Evolutionary conservation across 2,888 invertebrate species (phyloP).

Genomic region (Limulus polyphemus): DNA sequence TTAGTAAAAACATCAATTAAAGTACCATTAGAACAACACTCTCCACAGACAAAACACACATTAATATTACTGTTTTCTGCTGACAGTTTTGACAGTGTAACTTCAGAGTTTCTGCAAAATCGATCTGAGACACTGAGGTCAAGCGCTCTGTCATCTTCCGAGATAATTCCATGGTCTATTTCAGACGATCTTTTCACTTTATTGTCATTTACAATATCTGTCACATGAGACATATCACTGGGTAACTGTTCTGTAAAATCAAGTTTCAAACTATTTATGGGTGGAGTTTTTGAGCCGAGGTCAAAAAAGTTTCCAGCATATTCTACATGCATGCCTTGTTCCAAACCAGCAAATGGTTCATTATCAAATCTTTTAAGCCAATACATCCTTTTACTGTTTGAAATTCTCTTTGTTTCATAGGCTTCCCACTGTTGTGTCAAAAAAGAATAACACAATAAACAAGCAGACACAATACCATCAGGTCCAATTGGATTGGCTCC

Average conservation of each 20-base stretch:
- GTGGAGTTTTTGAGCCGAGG: slow-evolving; percentile 22
- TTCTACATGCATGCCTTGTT: slow-evolving; percentile 78
- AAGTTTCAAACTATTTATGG: not conserved
- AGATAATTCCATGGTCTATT: too few species aligned
- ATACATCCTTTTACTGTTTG: slow-evolving; percentile 73
- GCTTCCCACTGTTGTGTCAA: slow-evolving; percentile 84
- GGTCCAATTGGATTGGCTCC: slow-evolving; percentile 41
- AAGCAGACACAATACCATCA: slow-evolving; percentile 51
- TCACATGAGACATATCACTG: not conserved
- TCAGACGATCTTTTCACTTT: too few species aligned
- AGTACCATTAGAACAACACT: slow-evolving; percentile 70
- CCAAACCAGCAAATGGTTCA: slow-evolving; percentile 76
- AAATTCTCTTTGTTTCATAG: slow-evolving; percentile 70
- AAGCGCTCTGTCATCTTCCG: slow-evolving; percentile 4
- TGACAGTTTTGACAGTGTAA: slow-evolving; percentile 9
- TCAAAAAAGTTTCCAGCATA: slow-evolving; percentile 75
- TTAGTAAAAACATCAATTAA: slow-evolving; percentile 54
- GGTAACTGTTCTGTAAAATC: too few species aligned
- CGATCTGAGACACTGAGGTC: slow-evolving; percentile 10
- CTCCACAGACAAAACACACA: slow-evolving; percentile 67
- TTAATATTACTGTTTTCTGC: slow-evolving; percentile 2
- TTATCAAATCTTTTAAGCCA: slow-evolving; percentile 86
- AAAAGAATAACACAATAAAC: slow-evolving; percentile 72
- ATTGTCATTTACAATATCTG: too few species aligned
- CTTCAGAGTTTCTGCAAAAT: slow-evolving; percentile 3